Base-by-base conservation (phyloP, 2,888 invertebrate genomes). In the Sepioteuthis lessoniana region DNA sequence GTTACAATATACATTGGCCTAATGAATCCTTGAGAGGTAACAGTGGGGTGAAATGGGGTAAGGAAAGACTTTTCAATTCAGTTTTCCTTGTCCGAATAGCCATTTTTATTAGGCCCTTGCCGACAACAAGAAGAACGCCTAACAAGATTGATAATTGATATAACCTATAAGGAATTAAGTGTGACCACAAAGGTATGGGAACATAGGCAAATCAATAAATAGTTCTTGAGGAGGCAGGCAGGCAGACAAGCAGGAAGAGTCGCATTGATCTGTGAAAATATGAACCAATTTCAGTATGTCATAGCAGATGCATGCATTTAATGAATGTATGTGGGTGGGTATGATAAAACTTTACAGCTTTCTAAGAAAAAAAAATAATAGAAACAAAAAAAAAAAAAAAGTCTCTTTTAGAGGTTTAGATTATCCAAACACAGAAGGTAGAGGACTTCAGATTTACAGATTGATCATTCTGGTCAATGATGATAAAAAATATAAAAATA, bases 21-120 rank as follows among this genome's bases (percentile, higher is more conserved):
- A 76, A 76, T 76, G 76, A 76, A 76, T 76, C 76, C 76, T 76
- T 76, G n/a, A 35, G 76, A 76, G 76, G 76, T 76, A 76, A 76
- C n/a, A 35, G 35, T n/a, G 76, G n/a, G 76, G 16, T n/a, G 35
- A 76, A 76, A 76, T 76, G 16, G 76, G 16, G n/a, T 76, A n/a
- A 76, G 55, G 55, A 55, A 21, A n/a, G n/a, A 76, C n/a, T n/a
- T 60, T 76, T 76, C 76, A n/a, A 76, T 76, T 76, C 76, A 76
- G 76, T n/a, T 76, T 76, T 76, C 76, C 76, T 13, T 76, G 76
- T 76, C 76, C 76, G 76, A 76, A 76, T 76, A 35, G 76, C n/a
- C 76, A 76, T 76, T 76, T 76, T 76, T 76, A 76, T 76, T 76
- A 76, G 76, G n/a, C 76, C 76, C 76, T 76, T 76, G 76, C 76